phyloP scores from a whole-genome alignment of 2,888 invertebrate genomes.

The Oscheius sp. region DNA sequence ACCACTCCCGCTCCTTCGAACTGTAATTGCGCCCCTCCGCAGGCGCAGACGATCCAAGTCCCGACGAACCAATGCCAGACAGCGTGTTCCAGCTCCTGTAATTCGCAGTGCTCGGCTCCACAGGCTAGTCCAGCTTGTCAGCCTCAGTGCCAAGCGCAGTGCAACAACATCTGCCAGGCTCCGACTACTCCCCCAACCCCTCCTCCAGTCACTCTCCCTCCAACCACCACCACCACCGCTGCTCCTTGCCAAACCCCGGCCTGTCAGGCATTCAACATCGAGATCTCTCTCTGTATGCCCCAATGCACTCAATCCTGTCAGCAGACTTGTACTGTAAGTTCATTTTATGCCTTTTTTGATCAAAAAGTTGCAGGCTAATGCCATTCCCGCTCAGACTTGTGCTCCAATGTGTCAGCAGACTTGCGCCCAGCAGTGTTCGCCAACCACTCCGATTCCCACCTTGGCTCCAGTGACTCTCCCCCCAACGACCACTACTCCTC shows the following conservation, averaged over 20 bases:
- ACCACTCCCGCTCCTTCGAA: neutral
- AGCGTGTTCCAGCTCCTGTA: slow-evolving; percentile 42
- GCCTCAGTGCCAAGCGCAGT: slow-evolving; percentile 44
- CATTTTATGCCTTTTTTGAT: too few relatives aligned
- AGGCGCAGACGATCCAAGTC: slow-evolving; percentile 28
- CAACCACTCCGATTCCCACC: slow-evolving; percentile 32
- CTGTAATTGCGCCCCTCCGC: neutral
- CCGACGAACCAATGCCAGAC: slow-evolving; percentile 42
- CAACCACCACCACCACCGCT: neutral
- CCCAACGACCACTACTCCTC: neutral
- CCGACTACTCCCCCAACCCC: slow-evolving; percentile 18
- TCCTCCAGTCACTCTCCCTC: neutral
- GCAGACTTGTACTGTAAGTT: slow-evolving; percentile 31
- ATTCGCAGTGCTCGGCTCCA: slow-evolving; percentile 36
- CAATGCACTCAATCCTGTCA: slow-evolving; percentile 48
- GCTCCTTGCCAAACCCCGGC: neutral
- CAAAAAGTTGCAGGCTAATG: neutral
- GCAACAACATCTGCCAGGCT: slow-evolving; percentile 36
- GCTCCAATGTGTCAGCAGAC: slow-evolving; percentile 39
- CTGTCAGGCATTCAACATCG: neutral
- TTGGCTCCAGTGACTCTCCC: neutral
- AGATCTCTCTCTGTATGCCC: slow-evolving; percentile 16
- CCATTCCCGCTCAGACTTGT: slow-evolving; percentile 25
- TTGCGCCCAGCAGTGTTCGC: too few relatives aligned
- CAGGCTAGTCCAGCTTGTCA: slow-evolving; percentile 38